Evolutionary conservation across 2,888 invertebrate genomes (phyloP), one percentile per base, ranked within the genome.

Genomic region (Nasonia oneida): DNA sequence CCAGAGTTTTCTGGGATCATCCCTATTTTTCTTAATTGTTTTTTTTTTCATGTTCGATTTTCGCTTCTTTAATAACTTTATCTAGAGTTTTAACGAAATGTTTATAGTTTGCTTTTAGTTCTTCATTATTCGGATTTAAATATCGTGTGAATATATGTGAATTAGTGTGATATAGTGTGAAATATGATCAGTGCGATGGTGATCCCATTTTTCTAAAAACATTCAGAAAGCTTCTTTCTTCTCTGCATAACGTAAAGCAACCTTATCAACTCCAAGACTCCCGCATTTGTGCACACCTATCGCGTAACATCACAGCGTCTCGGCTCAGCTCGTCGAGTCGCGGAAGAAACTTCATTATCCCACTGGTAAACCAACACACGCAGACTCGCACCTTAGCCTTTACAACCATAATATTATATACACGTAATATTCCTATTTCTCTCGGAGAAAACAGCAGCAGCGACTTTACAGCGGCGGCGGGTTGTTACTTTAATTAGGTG

Each of bases 401-500:
- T 10, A 23, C 67, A 12, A 1, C 33, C 29, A 29, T 29, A 29
- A 12, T n/a, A 64, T 18, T 57, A 57, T 57, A 61, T 23, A 61
- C 8, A 61, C 8, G 0, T 61, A 61, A 61, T 53, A 53, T 53
- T 53, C 50, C 50, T 42, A 6, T 15, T 15, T 15, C 53, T 8
- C 53, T 4, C 15, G 2, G 15, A n/a, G 57, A 18, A 57, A 23
- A 29, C 23, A 23, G 10, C 2, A 23, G 61, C n/a, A 10, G 64
- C 64, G 23, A 64, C 67, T 67, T 29, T 29, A 15, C 33, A 29
- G 23, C 67, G 23, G 1, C 33, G 29, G 29, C 23, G 33, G 29
- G 14, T 83, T 70, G 79, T 83, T 83, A 82, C 83, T 76, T 79
- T 86, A 83, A 85, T 85, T 80, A 83, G 83, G 61, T 75, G 83